These are phyloP conservation scores for Drepana falcataria DNA, from an alignment of 2,888 invertebrate species.

Conservation along the genomic window DNA sequence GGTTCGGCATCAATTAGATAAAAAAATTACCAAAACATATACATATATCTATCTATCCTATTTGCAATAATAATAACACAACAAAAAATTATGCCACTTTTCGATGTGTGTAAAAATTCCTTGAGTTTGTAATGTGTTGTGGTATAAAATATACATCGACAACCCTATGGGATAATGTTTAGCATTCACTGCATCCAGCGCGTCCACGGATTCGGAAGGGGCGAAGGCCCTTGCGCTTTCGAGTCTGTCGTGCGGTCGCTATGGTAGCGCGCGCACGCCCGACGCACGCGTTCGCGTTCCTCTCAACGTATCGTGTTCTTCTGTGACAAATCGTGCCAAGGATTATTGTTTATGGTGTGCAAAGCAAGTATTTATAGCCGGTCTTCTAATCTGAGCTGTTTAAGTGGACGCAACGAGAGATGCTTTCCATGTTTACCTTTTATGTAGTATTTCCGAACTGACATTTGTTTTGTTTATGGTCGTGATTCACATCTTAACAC, in stretches of 20 bases:
- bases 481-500: slow-evolving; percentile 62
- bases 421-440: slow-evolving; percentile 58
- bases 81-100: no score
- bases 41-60: no score
- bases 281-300: slow-evolving; percentile 43
- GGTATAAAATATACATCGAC: slow-evolving; percentile 6
- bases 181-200: slow-evolving; percentile 71
- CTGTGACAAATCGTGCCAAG: slow-evolving; percentile 58
- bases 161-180: slow-evolving; percentile 46
- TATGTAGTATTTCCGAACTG: slow-evolving; percentile 46
- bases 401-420: slow-evolving; percentile 51
- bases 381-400: slow-evolving; percentile 46
- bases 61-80: no score
- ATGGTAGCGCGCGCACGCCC: slow-evolving; percentile 69
- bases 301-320: slow-evolving; percentile 17
- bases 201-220: slow-evolving; percentile 74
- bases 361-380: slow-evolving; percentile 58
- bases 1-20: no score
- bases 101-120: no score
- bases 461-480: slow-evolving; percentile 58
- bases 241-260: slow-evolving; percentile 67
- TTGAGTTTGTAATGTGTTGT: no score
- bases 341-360: slow-evolving; percentile 63
- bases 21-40: no score
- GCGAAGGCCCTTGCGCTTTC: slow-evolving; percentile 68